These are phyloP conservation scores for Atta colombica DNA, from an alignment of 1,140 invertebrate species.

Conservation along the genomic window DNA sequence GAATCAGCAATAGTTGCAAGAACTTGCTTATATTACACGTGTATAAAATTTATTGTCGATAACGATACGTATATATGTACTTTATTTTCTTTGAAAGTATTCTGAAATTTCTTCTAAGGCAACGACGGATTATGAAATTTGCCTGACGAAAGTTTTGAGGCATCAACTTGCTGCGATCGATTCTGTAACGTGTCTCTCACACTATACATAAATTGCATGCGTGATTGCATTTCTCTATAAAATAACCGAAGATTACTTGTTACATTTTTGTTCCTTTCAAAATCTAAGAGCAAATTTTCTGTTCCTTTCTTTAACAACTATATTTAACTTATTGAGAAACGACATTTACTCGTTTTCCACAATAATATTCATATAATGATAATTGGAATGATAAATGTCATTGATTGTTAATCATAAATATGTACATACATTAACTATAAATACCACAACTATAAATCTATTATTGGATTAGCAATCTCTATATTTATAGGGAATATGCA, in stretches of 20 bases:
- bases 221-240: not conserved
- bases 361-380: not conserved
- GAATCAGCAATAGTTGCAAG: constrained; percentile 41
- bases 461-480: constrained; percentile 16
- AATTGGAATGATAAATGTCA: not conserved
- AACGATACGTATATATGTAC: not conserved
- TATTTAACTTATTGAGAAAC: constrained; percentile 3
- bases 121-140: not conserved
- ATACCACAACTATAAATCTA: not conserved
- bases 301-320: not conserved
- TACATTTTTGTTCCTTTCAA: not conserved
- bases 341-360: not conserved
- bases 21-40: constrained; percentile 8
- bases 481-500: constrained; percentile 32
- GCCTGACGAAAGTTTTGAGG: not conserved
- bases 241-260: constrained; percentile 16
- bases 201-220: constrained; percentile 7
- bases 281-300: not conserved
- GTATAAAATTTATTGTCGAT: not conserved
- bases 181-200: not conserved
- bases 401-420: not conserved
- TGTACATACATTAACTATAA: not conserved
- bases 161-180: not conserved
- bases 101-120: constrained; percentile 1
- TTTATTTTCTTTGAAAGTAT: not conserved